A percentile compares a stretch with the other conserved stretches of the same genome.
Conservation (phyloP, 2,888 invertebrate species). For the Ormyrus thymus region DNA sequence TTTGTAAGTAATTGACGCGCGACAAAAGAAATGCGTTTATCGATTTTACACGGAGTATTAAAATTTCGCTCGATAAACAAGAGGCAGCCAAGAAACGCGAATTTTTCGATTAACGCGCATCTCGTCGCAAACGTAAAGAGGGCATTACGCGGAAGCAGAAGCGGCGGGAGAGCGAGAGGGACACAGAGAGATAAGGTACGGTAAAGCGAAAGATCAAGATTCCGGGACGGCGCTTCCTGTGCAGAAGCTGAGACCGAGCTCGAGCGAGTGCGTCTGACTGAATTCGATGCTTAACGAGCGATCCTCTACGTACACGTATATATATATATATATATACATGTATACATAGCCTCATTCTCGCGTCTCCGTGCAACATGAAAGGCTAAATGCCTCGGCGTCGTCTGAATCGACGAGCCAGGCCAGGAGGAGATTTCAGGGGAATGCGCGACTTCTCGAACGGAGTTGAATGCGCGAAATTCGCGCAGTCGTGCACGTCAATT, state of each 20-base stretch:
- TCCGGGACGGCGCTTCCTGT: slow-evolving; percentile 51
- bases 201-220: slow-evolving; percentile 48
- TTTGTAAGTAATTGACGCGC: too few relatives aligned
- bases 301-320: too few relatives aligned
- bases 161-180: slow-evolving; percentile 21
- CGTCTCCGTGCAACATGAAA: slow-evolving; percentile 41
- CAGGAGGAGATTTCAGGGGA: not conserved
- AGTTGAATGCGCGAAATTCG: slow-evolving; percentile 27
- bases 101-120: too few relatives aligned
- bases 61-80: too few relatives aligned
- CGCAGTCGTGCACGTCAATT: not conserved
- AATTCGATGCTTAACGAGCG: slow-evolving; percentile 56
- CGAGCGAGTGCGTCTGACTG: slow-evolving; percentile 31
- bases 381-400: slow-evolving; percentile 47
- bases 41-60: too few relatives aligned
- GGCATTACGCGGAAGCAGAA: not conserved
- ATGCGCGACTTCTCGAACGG: not conserved
- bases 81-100: too few relatives aligned
- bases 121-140: not conserved
- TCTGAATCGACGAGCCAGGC: slow-evolving; percentile 43
- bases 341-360: not conserved
- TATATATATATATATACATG: slow-evolving; percentile 6
- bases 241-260: not conserved
- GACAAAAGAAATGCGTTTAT: too few relatives aligned
- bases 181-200: not conserved